Base-by-base conservation (phyloP, 2,888 invertebrate species). In the Eupeodes luniger region DNA sequence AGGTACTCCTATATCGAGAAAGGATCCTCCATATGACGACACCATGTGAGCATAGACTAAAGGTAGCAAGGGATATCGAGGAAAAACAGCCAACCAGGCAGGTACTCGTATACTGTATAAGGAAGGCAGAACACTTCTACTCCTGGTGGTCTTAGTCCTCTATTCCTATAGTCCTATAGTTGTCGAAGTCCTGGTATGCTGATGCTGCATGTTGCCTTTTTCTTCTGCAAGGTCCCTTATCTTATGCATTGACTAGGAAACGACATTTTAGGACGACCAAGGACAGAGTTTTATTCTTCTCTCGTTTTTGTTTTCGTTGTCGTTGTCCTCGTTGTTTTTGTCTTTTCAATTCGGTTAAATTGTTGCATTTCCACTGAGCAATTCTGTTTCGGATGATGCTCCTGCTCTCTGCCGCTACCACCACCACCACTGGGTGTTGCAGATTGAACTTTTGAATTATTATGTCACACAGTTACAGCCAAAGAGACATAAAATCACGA, bases 391-490 rank as follows among this genome's bases (percentile, higher is more conserved):
- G 40, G 14, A 16, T 64, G 47, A 44, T 64, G 16, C 47, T 19
- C 19, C 64, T 64, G 12, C 64, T 19, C 19, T 59, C 62, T 44
- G 11, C 62, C 16, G n/a, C 7, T 7, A 10, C 55, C 9, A 40
- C 27, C 3, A 27, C 27, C 27, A 27, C 27, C 19, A 9, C 10
- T 44, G 57, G 78, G 16, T 81, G 57, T 44, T 76, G 51, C 57
- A 85, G 85, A 81, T 85, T 88, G 88, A 78, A 85, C 78, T 88
- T 81, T 81, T 88, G 81, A 88, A 88, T 88, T 88, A 85, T 85
- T 88, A 55, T 81, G 87, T 69, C 87, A 84, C 81, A 81, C 70
- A 87, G 83, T 76, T 59, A 76, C 53, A 76, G 67, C 51, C 40
- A 55, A n/a, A 70, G 55, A 64, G 49, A 75, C 70, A 57, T 75